A percentile compares a stretch with the other conserved stretches of the same genome.
Evolutionary conservation across 2,888 invertebrate species (phyloP).

Genomic region (Antheraea yamamai): DNA sequence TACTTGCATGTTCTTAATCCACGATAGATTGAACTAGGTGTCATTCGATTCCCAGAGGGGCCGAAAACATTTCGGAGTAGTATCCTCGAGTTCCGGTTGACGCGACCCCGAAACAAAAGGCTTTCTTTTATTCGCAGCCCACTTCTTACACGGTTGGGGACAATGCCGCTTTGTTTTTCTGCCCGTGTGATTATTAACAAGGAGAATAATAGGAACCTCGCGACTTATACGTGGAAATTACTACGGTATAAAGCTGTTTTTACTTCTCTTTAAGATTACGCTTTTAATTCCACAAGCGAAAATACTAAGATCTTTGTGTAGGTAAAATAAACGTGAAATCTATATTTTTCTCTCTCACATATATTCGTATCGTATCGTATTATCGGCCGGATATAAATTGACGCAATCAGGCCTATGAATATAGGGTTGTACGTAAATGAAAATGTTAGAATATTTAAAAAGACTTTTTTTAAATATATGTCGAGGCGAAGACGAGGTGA

Average conservation of each 20-base stretch:
- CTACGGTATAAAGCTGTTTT: slow-evolving; percentile 10
- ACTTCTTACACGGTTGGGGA: slow-evolving; percentile 56
- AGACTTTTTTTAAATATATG: too few relatives aligned
- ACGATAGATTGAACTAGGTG: background rate
- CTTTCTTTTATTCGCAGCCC: slow-evolving; percentile 53
- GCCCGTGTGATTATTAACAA: slow-evolving; percentile 55
- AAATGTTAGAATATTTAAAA: too few relatives aligned
- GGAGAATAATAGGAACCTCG: slow-evolving; percentile 42
- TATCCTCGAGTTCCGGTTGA: slow-evolving; percentile 36
- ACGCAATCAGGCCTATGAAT: too few relatives aligned
- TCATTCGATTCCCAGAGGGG: background rate
- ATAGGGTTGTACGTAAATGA: too few relatives aligned
- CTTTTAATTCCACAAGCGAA: background rate
- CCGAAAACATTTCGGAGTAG: slow-evolving; percentile 21
- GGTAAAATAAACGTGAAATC: background rate
- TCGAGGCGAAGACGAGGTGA: too few relatives aligned
- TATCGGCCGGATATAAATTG: too few relatives aligned
- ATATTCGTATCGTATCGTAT: background rate
- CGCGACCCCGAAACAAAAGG: slow-evolving; percentile 59
- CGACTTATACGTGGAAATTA: slow-evolving; percentile 39
- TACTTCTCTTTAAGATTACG: background rate
- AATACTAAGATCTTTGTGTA: background rate
- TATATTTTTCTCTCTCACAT: background rate
- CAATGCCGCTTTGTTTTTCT: slow-evolving; percentile 59
- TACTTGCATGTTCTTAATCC: background rate